Base-by-base conservation (phyloP, 2,888 invertebrate species). In the Prosopocoilus inquinatus region DNA sequence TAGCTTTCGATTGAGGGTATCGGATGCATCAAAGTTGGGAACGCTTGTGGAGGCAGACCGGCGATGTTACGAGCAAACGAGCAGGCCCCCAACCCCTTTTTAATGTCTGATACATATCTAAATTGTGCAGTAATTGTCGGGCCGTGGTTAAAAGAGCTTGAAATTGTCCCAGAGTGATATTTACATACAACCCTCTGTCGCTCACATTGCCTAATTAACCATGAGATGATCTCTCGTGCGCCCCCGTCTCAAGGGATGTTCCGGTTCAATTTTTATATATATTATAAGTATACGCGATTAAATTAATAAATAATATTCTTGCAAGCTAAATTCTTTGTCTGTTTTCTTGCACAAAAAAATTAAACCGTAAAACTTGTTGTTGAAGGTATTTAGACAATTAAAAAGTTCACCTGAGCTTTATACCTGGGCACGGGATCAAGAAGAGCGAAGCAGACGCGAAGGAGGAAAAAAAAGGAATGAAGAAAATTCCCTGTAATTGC, bases 81-180 rank as follows among this genome's bases (percentile, higher is more conserved):
- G 32, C 33, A 43, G 50, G 45, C 35, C 57, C 58, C 58, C 48
- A 45, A 39, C 43, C 39, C 32, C 33, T 38, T 39, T 47, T 50
- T 54, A 54, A 48, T 55, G 63, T 56, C 64, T 60, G 75, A 75
- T 77, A 75, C 74, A 72, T 74, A 77, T 76, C 77, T 76, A 77
- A 77, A 76, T 77, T 76, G 74, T 69, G 60, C 63, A 70, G 74
- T 76, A 77, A 77, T 77, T 76, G 76, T 75, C 73, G 69, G 68
- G 70, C 71, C 74, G 75, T 75, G 77, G 72, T 75, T 77, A 77
- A 77, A 75, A 76, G 77, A 73, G 77, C 77, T 76, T 77, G 77
- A 77, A 77, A 77, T 77, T 76, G 77, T 75, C 74, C 74, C 71
- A 44, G 52, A 57, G 57, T 53, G 71, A 70, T 71, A 72, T 73